Percentiles rank a stretch among this genome's conserved stretches.
Conservation (phyloP, 2,888 invertebrate species). For the Monochamus alternatus region DNA sequence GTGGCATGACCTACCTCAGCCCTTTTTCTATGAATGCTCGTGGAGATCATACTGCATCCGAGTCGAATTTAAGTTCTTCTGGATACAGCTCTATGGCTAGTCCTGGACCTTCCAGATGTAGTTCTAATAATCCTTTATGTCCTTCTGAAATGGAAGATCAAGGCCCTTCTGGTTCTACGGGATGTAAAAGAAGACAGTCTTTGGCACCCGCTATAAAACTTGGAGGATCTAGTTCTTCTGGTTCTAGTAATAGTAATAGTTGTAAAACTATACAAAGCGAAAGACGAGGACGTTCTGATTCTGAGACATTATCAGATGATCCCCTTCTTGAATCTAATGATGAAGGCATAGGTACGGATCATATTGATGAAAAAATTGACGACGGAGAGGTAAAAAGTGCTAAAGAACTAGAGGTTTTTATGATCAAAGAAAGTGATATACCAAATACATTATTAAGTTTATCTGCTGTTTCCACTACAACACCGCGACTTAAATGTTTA, state of each 20-base stretch:
- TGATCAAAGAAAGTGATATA: slow-evolving; percentile 67
- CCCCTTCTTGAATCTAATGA: slow-evolving; percentile 82
- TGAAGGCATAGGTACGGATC: slow-evolving; percentile 85
- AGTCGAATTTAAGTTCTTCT: slow-evolving; percentile 88
- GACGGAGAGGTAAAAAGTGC: slow-evolving; percentile 80
- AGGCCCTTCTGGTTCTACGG: slow-evolving; percentile 74
- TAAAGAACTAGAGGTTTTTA: slow-evolving; percentile 75
- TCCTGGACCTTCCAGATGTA: slow-evolving; percentile 87
- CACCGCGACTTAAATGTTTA: slow-evolving; percentile 74
- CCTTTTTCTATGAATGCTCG: slow-evolving; percentile 84
- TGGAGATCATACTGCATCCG: slow-evolving; percentile 84
- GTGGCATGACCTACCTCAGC: slow-evolving; percentile 82
- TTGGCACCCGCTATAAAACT: slow-evolving; percentile 75
- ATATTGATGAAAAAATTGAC: slow-evolving; percentile 80
- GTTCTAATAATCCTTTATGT: slow-evolving; percentile 86
- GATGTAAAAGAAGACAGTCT: slow-evolving; percentile 72
- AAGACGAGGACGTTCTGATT: slow-evolving; percentile 79
- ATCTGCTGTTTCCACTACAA: slow-evolving; percentile 66
- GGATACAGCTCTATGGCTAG: slow-evolving; percentile 91
- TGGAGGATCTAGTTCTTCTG: slow-evolving; percentile 68
- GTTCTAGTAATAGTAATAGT: slow-evolving; percentile 42
- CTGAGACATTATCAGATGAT: slow-evolving; percentile 83
- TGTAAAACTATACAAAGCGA: slow-evolving; percentile 70
- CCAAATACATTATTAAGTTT: slow-evolving; percentile 70
- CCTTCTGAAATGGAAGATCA: slow-evolving; percentile 84